Evolutionary conservation across 2,797 vertebrate genomes (phyloP), one percentile per base, ranked within the genome.

Genomic region (Amniataba percoides): DNA sequence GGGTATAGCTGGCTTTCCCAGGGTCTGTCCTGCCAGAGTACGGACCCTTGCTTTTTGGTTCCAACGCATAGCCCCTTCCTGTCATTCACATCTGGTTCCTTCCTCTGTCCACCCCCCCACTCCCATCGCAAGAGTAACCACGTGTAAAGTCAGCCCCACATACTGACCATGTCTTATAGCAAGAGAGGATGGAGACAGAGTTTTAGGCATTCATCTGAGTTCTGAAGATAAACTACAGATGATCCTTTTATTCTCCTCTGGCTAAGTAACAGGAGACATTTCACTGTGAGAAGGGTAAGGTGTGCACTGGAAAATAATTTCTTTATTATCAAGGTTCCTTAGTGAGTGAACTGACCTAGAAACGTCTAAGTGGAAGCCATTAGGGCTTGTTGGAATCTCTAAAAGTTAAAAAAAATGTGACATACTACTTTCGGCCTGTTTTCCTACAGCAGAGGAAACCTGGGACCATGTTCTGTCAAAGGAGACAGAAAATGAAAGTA

Each of bases 31-130:
- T 74, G 67, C 75, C 85, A 61, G 74, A 14, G 55, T 62, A 70
- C 19, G 36, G 55, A 81, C 81, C 71, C 71, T 81, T 57, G 61
- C 72, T 46, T 77, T 77, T 81, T 34, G 71, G 70, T 66, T 78
- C 70, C 68, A 88, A 80, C 15, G 80, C 85, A 77, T 68, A 89
- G 76, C 74, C 83, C 61, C 88, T 95, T 95, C 95, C 94, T 95
- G 95, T 89, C 90, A 95, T 95, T 95, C 94, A 94, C 74, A 73
- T 69, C 80, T 60, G 87, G 87, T 95, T 95, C 94, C 95, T 95
- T 94, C 94, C 94, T 92, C 80, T 31, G 16, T 80, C 81, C 76
- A 27, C 39, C 40, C 10, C 10, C 14, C 51, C 3, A 36, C 27
- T n/a, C 43, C 25, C 46, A 43, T 23, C 52, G 36, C 45, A 51